Percentiles rank a stretch among this genome's conserved stretches.
These are phyloP conservation scores for Elephantulus edwardii DNA, from an alignment of 2,113 vertebrate genomes.

Conservation along the genomic window DNA sequence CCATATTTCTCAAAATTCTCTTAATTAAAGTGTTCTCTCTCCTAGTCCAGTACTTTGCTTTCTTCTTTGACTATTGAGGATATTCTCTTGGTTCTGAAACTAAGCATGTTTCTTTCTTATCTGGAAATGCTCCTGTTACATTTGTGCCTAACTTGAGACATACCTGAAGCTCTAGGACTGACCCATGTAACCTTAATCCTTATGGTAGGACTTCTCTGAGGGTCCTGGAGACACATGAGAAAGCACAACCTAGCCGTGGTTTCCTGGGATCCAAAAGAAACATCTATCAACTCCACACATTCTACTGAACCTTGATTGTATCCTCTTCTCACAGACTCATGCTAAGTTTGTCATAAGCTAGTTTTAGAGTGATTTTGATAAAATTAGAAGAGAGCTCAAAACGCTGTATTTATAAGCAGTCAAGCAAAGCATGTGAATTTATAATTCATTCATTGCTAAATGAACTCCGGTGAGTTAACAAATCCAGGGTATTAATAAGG, in stretches of 20 bases:
- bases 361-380: background rate
- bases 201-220: background rate
- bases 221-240: background rate
- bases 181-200: background rate
- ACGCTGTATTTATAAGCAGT: background rate
- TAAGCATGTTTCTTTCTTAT: background rate
- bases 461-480: background rate
- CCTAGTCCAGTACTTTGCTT: background rate
- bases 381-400: background rate
- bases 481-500: background rate
- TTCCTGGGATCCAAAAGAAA: background rate
- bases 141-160: background rate
- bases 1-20: no score
- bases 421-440: background rate
- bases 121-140: background rate
- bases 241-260: accelerated
- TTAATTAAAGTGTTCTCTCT: background rate
- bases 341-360: background rate
- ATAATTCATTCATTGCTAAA: background rate
- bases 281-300: no score
- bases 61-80: background rate
- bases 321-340: background rate
- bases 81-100: background rate
- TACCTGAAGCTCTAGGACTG: background rate
- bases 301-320: background rate